phyloP scores from a whole-genome alignment of 2,888 invertebrate genomes.

The Rhodophaea formosa region DNA sequence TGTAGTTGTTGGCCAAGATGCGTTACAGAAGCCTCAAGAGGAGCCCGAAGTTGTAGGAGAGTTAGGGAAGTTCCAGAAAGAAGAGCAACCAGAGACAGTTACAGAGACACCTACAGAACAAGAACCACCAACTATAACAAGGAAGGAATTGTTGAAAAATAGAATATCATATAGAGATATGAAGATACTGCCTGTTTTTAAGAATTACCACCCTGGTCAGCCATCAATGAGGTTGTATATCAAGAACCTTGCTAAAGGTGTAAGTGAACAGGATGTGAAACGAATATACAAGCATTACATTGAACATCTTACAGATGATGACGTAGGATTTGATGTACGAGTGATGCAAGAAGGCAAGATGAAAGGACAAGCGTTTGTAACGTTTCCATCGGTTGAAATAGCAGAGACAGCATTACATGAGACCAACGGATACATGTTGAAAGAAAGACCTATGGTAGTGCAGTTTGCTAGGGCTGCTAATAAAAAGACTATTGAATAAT shows the following conservation, averaged over 20 bases:
- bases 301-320: constrained; percentile 57
- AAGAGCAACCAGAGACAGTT: constrained; percentile 41
- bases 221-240: constrained; percentile 93
- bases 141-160: constrained; percentile 84
- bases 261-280: constrained; percentile 87
- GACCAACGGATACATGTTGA: constrained; percentile 93
- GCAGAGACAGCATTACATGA: constrained; percentile 89
- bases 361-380: constrained; percentile 98
- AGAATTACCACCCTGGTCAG: constrained; percentile 91
- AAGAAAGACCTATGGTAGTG: constrained; percentile 95
- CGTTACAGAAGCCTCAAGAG: constrained; percentile 52
- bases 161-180: constrained; percentile 87
- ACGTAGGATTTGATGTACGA: constrained; percentile 84
- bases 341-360: constrained; percentile 97
- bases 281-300: constrained; percentile 87
- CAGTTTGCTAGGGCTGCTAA: constrained; percentile 85
- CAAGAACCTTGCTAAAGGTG: constrained; percentile 93
- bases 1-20: constrained; percentile 63
- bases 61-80: constrained; percentile 68
- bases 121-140: constrained; percentile 76
- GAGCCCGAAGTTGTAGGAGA: constrained; percentile 64
- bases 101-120: constrained; percentile 38
- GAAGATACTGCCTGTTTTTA: constrained; percentile 88
- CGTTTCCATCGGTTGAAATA: constrained; percentile 85
- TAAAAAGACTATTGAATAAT: constrained; percentile 62